Percentiles rank a stretch among this genome's conserved stretches.
phyloP scores from a whole-genome alignment of 1,140 invertebrate species.

The Hylyphantes graminicola region DNA sequence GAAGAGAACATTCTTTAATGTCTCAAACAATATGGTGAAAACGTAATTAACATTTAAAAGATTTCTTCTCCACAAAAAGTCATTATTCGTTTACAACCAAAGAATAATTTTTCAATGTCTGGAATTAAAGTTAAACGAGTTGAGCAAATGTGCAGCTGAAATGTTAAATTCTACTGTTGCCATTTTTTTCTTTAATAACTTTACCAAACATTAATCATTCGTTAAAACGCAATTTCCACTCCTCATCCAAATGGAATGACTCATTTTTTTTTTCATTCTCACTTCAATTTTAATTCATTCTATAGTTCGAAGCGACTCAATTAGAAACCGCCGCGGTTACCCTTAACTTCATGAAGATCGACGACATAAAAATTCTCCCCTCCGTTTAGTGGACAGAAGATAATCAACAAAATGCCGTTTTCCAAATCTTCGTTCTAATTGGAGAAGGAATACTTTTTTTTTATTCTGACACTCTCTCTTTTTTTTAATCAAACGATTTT shows the following conservation, averaged over 20 bases:
- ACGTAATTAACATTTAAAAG: slow-evolving; percentile 35
- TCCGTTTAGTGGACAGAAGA: slow-evolving; percentile 56
- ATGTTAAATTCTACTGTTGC: slow-evolving; percentile 8
- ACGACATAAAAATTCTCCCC: slow-evolving; percentile 53
- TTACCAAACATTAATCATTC: slow-evolving; percentile 58
- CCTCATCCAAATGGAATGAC: slow-evolving; percentile 50
- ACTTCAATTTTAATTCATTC: slow-evolving; percentile 40
- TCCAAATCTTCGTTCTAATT: slow-evolving; percentile 58
- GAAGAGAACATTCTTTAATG: slow-evolving; percentile 15
- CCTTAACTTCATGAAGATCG: slow-evolving; percentile 59
- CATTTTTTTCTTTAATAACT: slow-evolving; percentile 58
- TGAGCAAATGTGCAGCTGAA: slow-evolving; percentile 14
- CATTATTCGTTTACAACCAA: slow-evolving; percentile 33
- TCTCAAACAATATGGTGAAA: slow-evolving; percentile 36
- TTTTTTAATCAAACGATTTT: background rate
- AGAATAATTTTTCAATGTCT: slow-evolving; percentile 56
- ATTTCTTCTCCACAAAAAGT: slow-evolving; percentile 33
- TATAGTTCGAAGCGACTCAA: slow-evolving; percentile 38
- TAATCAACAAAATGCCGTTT: slow-evolving; percentile 61
- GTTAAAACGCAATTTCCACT: slow-evolving; percentile 53
- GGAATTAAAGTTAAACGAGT: slow-evolving; percentile 54
- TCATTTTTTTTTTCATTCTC: slow-evolving; percentile 29
- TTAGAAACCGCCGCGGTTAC: slow-evolving; percentile 50
- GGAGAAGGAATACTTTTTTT: slow-evolving; percentile 36
- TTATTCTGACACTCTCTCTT: slow-evolving; percentile 20